Percentiles rank a stretch among this genome's conserved stretches.
Conservation (phyloP, 2,113 vertebrate species). For the Seriola dumerili region DNA sequence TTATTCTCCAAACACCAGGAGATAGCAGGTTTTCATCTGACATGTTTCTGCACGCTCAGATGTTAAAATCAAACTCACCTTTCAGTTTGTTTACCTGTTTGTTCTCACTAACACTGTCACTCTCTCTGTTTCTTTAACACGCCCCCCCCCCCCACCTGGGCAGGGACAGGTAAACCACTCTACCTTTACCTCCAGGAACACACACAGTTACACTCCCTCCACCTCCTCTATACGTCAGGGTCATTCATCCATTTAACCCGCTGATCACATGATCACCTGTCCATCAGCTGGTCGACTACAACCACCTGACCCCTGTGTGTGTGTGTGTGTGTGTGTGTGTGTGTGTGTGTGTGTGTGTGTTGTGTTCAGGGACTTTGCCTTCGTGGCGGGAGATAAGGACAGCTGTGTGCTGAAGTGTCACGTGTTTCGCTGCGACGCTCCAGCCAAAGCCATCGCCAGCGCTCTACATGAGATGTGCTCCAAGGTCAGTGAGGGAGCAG, state of each 20-base stretch:
- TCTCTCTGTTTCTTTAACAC: slow-evolving; percentile 65
- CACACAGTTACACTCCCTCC: background rate
- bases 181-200: background rate
- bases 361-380: slow-evolving; percentile 92
- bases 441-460: slow-evolving; percentile 93
- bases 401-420: slow-evolving; percentile 96
- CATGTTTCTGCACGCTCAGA: slow-evolving; percentile 14
- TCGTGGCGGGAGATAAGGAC: slow-evolving; percentile 96
- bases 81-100: background rate
- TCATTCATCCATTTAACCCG: background rate
- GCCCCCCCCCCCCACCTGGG: slow-evolving; percentile 39
- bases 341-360: slow-evolving; percentile 20
- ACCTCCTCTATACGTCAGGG: slow-evolving; percentile 11
- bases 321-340: slow-evolving; percentile 5
- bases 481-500: slow-evolving; percentile 84
- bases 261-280: slow-evolving; percentile 1
- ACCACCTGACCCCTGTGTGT: background rate
- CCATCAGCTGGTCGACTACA: background rate
- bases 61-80: slow-evolving; percentile 21
- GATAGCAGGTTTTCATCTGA: no score
- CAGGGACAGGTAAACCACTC: slow-evolving; percentile 79
- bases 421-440: slow-evolving; percentile 94
- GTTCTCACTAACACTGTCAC: slow-evolving; percentile 58
- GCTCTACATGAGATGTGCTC: slow-evolving; percentile 94
- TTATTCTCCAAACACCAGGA: no score